Percentiles rank a stretch among this genome's conserved stretches.
These are phyloP conservation scores for Xanthorhoe designata DNA, from an alignment of 2,888 invertebrate species.

Conservation along the genomic window DNA sequence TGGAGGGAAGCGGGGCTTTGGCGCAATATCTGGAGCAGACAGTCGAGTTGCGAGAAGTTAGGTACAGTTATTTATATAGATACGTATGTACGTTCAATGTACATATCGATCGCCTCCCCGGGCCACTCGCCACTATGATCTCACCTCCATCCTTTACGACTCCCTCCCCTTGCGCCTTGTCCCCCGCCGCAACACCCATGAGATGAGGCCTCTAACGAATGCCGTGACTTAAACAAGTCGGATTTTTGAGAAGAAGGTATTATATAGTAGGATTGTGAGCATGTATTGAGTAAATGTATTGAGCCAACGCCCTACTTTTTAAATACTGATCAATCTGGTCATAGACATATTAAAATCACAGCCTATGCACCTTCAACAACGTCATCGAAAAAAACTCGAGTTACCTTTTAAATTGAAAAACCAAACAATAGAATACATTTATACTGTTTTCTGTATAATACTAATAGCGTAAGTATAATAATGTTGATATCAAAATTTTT, in stretches of 20 bases:
- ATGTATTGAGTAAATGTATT: background rate
- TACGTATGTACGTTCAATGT: conserved; percentile 84
- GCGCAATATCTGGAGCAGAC: conserved; percentile 84
- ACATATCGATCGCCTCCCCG: conserved; percentile 85
- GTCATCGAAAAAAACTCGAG: too few species aligned
- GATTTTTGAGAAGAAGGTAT: conserved; percentile 36
- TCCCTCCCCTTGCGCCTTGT: conserved; percentile 62
- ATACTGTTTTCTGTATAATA: too few species aligned
- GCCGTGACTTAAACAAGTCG: conserved; percentile 54
- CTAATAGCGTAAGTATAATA: too few species aligned
- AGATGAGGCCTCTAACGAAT: conserved; percentile 68
- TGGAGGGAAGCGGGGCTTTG: conserved; percentile 74
- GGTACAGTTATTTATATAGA: conserved; percentile 82
- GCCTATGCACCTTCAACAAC: too few species aligned
- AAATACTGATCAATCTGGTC: too few species aligned
- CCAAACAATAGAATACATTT: too few species aligned
- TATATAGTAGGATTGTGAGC: background rate
- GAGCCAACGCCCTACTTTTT: background rate
- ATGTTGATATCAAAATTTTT: too few species aligned
- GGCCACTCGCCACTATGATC: conserved; percentile 85
- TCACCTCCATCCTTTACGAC: conserved; percentile 84
- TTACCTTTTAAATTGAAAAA: too few species aligned
- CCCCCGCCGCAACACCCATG: conserved; percentile 71
- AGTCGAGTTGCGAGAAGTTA: conserved; percentile 83
- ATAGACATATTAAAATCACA: too few species aligned